phyloP scores from a whole-genome alignment of 2,888 invertebrate genomes.

The Drosophila antonietae region DNA sequence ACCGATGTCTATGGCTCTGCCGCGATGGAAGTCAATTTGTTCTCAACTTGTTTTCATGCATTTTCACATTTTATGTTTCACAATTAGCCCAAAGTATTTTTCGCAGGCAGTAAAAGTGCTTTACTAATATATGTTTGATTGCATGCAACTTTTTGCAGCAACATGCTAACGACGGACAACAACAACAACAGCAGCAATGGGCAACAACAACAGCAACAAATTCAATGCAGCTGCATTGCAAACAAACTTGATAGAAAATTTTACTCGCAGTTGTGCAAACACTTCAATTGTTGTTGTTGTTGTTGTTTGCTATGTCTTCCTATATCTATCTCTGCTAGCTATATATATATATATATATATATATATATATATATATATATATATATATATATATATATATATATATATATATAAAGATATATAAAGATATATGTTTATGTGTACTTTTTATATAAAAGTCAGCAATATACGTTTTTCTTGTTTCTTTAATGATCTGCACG shows the following conservation, averaged over 20 bases:
- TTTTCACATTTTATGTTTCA: conserved; percentile 16
- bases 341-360: neutral
- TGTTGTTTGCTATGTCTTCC: conserved; percentile 21
- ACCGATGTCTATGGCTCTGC: neutral
- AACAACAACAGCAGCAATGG: conserved; percentile 30
- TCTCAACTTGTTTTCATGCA: neutral
- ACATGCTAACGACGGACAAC: conserved; percentile 42
- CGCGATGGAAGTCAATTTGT: conserved; percentile 4
- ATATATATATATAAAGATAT: neutral
- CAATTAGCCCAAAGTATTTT: conserved; percentile 26
- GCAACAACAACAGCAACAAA: conserved; percentile 24
- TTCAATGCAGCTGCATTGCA: conserved; percentile 59
- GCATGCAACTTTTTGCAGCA: conserved; percentile 63
- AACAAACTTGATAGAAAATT: conserved; percentile 57
- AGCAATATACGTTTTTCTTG: conserved; percentile 35
- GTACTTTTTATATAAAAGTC: conserved; percentile 4
- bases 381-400: neutral
- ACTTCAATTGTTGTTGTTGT: conserved; percentile 34
- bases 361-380: neutral
- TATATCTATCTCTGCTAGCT: conserved; percentile 27
- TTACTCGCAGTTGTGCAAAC: conserved; percentile 52
- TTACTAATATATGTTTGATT: conserved; percentile 56
- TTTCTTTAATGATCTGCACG: conserved; percentile 77
- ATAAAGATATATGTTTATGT: conserved; percentile 1
- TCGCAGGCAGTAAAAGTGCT: conserved; percentile 37